These are phyloP conservation scores for Heterotis niloticus DNA, from an alignment of 2,113 vertebrate species.

Conservation along the genomic window DNA sequence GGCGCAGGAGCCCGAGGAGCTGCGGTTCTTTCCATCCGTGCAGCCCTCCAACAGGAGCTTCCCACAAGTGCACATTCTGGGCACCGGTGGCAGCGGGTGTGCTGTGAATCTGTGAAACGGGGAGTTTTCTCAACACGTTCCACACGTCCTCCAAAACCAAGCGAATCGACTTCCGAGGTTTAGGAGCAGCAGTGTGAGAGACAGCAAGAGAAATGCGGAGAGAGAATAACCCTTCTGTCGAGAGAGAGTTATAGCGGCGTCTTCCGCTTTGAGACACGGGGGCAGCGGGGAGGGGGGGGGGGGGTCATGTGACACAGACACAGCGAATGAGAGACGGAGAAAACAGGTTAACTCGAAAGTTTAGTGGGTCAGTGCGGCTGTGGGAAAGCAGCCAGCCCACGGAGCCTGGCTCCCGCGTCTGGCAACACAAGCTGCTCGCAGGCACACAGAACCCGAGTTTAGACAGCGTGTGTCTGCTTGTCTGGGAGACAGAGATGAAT, in stretches of 20 bases:
- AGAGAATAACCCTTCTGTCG: neutral
- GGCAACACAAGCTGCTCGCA: constrained; percentile 22
- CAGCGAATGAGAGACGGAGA: constrained; percentile 56
- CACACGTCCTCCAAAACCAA: neutral
- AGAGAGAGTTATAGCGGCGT: constrained; percentile 18
- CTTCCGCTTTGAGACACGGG: constrained; percentile 12
- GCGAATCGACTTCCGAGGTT: neutral
- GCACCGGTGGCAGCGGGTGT: neutral
- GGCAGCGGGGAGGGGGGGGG: neutral
- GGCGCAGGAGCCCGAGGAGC: constrained; percentile 46
- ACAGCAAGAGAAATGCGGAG: neutral
- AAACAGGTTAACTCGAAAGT: constrained; percentile 48
- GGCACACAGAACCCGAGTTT: constrained; percentile 5
- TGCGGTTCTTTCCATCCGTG: constrained; percentile 49
- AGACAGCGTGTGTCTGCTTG: constrained; percentile 24
- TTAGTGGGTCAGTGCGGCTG: constrained; percentile 51
- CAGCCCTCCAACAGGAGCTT: constrained; percentile 53
- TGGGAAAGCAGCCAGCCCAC: constrained; percentile 48
- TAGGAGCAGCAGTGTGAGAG: neutral
- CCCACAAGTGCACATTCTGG: neutral
- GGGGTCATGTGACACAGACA: constrained; percentile 37
- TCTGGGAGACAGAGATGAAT: neutral
- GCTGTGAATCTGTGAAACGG: neutral
- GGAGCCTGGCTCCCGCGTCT: constrained; percentile 22
- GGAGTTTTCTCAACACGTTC: neutral